Base-by-base conservation (phyloP, 2,113 vertebrate genomes). In the Chroicocephalus ridibundus region DNA sequence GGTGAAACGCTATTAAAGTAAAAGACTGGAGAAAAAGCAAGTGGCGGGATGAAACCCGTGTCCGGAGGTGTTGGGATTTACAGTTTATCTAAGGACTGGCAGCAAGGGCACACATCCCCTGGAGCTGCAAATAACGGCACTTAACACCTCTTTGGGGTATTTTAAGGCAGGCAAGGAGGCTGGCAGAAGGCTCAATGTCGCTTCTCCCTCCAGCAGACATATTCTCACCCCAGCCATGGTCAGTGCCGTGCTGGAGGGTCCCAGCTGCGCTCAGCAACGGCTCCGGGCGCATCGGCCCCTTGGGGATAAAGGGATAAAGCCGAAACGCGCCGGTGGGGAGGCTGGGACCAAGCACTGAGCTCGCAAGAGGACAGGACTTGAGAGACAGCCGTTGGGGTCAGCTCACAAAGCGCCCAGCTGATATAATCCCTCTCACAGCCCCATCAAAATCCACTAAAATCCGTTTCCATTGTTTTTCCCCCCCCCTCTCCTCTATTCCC, bases 261-360 rank as follows among this genome's bases (percentile, higher is more conserved):
- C 32, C 68, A 46, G 72, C 61, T 40, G 34, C 0, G 2, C n/a
- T 46, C 66, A 18, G 25, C 51, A 19, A 8, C 0, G 8, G 60
- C 10, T 9, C 52, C 15, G 0, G 0, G 31, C 5, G 5, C 61
- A 3, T 4, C 5, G 3, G 16, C 32, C 64, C 77, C 1, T 0
- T 0, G 5, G 72, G 32, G 51, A 17, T 44, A 27, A 54, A 60
- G 61, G 79, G 71, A 68, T 11, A 36, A 66, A 86, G 52, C 42
- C 14, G 1, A 32, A 62, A 19, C 0, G 1, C 3, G 3, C n/a
- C 1, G 1, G 44, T 1, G 26, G 61, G 42, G 57, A 49, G 47
- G 82, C 82, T 70, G 85, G 52, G 91, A 96, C 66, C 69, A 64
- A 54, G 66, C 4, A 1, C 32, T 5, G 13, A 40, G 80, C 16